A percentile compares a stretch with the other conserved stretches of the same genome.
Conservation (phyloP, 2,888 invertebrate genomes). For the Melipona bicolor region DNA sequence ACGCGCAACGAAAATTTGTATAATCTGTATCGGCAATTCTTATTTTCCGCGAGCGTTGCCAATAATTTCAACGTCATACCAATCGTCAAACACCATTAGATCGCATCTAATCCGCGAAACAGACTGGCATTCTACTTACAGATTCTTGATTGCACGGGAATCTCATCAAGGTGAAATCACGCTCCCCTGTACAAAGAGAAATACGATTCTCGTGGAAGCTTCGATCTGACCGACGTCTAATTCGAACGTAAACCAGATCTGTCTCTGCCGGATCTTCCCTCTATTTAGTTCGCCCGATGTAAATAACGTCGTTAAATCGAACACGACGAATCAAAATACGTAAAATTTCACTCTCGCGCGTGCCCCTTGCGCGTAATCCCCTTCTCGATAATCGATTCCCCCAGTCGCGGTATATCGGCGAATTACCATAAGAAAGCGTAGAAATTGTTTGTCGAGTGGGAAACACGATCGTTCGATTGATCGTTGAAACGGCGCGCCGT, state of each 20-base stretch:
- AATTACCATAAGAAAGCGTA: background rate
- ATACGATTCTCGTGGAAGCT: constrained; percentile 16
- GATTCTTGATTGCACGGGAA: background rate
- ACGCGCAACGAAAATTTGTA: no score
- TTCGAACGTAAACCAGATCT: constrained; percentile 25
- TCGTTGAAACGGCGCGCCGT: background rate
- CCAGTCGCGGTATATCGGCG: background rate
- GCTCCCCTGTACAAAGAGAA: constrained; percentile 2
- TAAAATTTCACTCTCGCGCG: constrained; percentile 2
- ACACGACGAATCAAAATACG: background rate
- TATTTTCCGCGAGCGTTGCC: background rate
- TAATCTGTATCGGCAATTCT: background rate
- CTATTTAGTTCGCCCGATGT: background rate
- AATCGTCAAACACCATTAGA: background rate
- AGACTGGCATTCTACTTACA: background rate
- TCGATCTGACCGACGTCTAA: constrained; percentile 2
- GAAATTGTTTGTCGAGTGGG: background rate
- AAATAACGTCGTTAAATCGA: constrained; percentile 5
- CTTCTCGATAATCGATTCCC: constrained; percentile 16
- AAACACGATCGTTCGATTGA: constrained; percentile 13
- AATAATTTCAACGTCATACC: background rate
- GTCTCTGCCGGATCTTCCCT: background rate
- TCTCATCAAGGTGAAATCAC: background rate
- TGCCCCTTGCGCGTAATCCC: background rate
- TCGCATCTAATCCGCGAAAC: background rate